phyloP scores from a whole-genome alignment of 2,797 vertebrate species.

The Rhinogobio ventralis region DNA sequence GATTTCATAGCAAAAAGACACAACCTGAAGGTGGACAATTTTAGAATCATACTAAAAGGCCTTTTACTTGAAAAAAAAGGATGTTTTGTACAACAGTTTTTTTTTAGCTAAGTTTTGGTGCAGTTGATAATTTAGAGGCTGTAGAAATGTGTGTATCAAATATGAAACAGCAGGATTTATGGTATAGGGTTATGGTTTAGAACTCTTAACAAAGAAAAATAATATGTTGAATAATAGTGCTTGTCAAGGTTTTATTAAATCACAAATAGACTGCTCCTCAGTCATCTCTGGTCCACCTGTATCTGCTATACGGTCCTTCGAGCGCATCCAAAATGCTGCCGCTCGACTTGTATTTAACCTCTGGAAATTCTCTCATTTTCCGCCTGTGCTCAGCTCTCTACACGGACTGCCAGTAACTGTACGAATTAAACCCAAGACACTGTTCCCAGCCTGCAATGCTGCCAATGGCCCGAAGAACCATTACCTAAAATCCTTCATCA shows the following conservation, averaged over 20 bases:
- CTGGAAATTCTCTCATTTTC: slow-evolving; percentile 52
- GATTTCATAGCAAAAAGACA: background rate
- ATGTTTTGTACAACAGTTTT: background rate
- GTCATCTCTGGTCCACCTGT: slow-evolving; percentile 23
- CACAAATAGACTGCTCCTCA: background rate
- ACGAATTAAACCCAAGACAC: slow-evolving; percentile 39
- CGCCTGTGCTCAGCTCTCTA: slow-evolving; percentile 33
- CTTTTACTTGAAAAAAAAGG: background rate
- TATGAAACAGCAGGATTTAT: background rate
- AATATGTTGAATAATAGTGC: background rate
- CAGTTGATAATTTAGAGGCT: background rate
- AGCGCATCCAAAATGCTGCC: slow-evolving; percentile 22
- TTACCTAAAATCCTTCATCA: slow-evolving; percentile 47
- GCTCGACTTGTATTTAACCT: slow-evolving; percentile 49
- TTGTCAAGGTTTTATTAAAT: background rate
- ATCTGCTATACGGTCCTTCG: slow-evolving; percentile 6
- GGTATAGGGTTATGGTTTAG: too few relatives aligned
- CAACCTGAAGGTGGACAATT: background rate
- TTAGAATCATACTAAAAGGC: background rate
- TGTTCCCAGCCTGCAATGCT: slow-evolving; percentile 24
- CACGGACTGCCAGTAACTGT: slow-evolving; percentile 28
- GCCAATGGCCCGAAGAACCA: slow-evolving; percentile 17
- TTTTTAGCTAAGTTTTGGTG: background rate
- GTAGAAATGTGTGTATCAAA: background rate
- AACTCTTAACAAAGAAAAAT: background rate